Conservation (phyloP, 1,140 invertebrate species). For the Heterodera carotae region DNA sequence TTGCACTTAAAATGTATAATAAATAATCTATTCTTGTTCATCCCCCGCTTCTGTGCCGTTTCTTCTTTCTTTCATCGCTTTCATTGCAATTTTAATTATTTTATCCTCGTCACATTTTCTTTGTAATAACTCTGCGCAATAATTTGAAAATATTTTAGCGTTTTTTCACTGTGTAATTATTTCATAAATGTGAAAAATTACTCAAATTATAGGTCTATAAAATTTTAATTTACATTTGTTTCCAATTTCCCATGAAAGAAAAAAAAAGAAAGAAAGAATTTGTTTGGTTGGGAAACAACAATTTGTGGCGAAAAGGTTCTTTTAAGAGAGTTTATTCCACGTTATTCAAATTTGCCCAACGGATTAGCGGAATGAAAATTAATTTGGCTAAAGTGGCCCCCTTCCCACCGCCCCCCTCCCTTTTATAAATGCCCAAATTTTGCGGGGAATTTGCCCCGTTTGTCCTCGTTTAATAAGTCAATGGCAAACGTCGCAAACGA, state of each 20-base stretch:
- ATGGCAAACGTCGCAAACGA: too few species aligned
- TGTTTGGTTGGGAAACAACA: neutral
- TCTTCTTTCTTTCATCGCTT: neutral
- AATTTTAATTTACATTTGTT: neutral
- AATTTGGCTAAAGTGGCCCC: neutral
- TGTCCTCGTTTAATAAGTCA: neutral
- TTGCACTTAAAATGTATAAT: too few species aligned
- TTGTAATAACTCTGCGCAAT: neutral
- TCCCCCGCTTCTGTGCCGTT: neutral
- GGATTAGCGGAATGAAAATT: neutral
- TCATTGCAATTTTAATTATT: neutral
- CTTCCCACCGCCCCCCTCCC: too few species aligned
- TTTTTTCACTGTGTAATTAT: neutral
- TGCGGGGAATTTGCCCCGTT: neutral
- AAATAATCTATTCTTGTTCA: neutral
- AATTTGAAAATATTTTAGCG: neutral
- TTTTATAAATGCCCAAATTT: neutral
- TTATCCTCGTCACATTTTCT: neutral
- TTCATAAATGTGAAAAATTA: neutral
- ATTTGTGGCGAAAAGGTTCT: neutral
- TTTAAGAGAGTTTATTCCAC: neutral
- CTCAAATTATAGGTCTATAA: neutral
- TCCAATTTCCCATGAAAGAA: neutral
- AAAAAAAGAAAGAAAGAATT: too few species aligned
- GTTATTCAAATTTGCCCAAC: neutral